These are phyloP conservation scores for Spizella passerina DNA, from an alignment of 2,797 vertebrate genomes.

Conservation along the genomic window DNA sequence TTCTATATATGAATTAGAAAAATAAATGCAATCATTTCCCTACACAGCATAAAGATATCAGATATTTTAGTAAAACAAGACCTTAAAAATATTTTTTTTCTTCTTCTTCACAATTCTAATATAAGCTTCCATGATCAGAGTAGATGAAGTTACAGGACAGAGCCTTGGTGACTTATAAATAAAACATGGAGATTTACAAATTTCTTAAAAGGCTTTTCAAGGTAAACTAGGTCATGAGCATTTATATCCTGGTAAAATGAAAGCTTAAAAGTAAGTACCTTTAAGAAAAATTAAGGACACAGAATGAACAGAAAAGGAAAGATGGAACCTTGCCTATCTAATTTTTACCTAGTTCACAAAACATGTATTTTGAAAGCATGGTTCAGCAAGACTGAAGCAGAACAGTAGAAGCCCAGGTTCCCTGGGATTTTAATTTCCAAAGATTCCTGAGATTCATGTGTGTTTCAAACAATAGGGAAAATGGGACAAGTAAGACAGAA, in stretches of 20 bases:
- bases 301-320: neutral
- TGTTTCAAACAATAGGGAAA: neutral
- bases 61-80: neutral
- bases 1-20: neutral
- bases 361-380: neutral
- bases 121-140: neutral
- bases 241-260: neutral
- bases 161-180: neutral
- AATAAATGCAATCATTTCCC: neutral
- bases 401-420: neutral
- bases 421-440: neutral
- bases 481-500: neutral
- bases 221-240: neutral
- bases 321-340: neutral
- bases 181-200: neutral
- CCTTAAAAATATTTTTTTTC: neutral
- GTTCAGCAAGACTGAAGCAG: neutral
- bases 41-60: neutral
- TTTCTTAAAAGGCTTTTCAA: neutral
- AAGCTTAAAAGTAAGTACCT: neutral
- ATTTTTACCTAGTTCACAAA: neutral
- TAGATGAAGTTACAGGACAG: neutral
- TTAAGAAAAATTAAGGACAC: neutral
- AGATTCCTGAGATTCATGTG: neutral
- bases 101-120: neutral